Evolutionary conservation across 2,797 vertebrate genomes (phyloP).

Genomic region (Enteromius radiatus): DNA sequence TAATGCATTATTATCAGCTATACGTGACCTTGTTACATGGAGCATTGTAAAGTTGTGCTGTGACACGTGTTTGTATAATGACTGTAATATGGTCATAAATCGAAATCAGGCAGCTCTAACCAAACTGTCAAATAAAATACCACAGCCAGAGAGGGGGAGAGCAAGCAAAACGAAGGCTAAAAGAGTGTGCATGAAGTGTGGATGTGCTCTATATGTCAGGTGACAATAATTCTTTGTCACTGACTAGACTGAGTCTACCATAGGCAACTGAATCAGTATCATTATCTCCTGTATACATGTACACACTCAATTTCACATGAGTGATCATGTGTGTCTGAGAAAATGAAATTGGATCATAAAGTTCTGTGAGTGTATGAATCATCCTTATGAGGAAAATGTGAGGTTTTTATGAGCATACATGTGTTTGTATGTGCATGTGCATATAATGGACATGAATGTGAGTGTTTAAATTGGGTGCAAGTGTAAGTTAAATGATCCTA

Average conservation of each 20-base stretch:
- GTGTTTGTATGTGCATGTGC: background rate
- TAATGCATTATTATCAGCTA: constrained; percentile 54
- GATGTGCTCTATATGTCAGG: constrained; percentile 1
- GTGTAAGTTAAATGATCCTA: constrained; percentile 57
- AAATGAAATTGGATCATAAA: constrained; percentile 18
- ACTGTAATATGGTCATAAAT: constrained; percentile 73
- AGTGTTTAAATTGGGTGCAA: constrained; percentile 2
- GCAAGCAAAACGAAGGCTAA: constrained; percentile 1
- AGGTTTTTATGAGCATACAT: background rate
- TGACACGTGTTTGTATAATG: constrained; percentile 74
- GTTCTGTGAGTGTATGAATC: background rate
- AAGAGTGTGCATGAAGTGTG: background rate
- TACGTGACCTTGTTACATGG: constrained; percentile 64
- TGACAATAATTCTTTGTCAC: constrained; percentile 16
- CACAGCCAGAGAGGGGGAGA: constrained; percentile 41
- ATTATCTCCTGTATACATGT: constrained; percentile 14
- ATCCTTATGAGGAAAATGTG: background rate
- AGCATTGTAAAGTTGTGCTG: constrained; percentile 58
- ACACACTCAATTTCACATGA: constrained; percentile 22
- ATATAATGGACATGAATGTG: constrained; percentile 13
- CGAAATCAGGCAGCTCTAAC: constrained; percentile 64
- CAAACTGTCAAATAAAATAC: constrained; percentile 61
- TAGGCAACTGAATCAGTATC: background rate
- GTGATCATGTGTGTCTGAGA: constrained; percentile 18
- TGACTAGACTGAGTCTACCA: background rate